phyloP scores from a whole-genome alignment of 1,140 invertebrate species.

The Bombus polaris region DNA sequence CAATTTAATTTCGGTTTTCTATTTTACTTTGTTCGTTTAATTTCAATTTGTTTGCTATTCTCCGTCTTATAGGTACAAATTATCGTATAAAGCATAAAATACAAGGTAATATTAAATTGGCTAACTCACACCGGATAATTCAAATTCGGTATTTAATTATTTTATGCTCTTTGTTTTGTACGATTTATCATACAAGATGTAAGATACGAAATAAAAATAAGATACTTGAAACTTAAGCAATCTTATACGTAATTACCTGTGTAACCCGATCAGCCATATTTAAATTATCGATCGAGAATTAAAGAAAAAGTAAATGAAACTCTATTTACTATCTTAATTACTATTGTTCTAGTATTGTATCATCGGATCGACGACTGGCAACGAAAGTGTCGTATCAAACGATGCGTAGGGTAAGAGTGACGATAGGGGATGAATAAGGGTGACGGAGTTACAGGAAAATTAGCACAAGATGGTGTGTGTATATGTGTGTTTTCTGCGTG shows the following conservation, averaged over 20 bases:
- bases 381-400: constrained; percentile 44
- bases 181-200: background rate
- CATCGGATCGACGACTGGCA: constrained; percentile 31
- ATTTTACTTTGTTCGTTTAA: background rate
- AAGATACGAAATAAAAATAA: background rate
- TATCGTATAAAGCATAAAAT: background rate
- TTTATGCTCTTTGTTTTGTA: no score
- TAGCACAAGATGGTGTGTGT: constrained; percentile 54
- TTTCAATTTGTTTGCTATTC: background rate
- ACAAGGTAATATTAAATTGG: background rate
- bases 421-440: constrained; percentile 13
- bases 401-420: background rate
- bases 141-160: background rate
- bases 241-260: fast-evolving
- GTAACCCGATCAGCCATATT: no score
- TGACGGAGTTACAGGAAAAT: constrained; percentile 50
- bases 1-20: no score
- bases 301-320: no score
- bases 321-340: no score
- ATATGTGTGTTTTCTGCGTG: constrained; percentile 1
- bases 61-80: background rate
- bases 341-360: no score
- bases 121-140: background rate
- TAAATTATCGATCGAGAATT: no score
- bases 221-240: background rate